These are phyloP conservation scores for Siphlonurus alternatus DNA, from an alignment of 2,888 invertebrate genomes.

Conservation along the genomic window DNA sequence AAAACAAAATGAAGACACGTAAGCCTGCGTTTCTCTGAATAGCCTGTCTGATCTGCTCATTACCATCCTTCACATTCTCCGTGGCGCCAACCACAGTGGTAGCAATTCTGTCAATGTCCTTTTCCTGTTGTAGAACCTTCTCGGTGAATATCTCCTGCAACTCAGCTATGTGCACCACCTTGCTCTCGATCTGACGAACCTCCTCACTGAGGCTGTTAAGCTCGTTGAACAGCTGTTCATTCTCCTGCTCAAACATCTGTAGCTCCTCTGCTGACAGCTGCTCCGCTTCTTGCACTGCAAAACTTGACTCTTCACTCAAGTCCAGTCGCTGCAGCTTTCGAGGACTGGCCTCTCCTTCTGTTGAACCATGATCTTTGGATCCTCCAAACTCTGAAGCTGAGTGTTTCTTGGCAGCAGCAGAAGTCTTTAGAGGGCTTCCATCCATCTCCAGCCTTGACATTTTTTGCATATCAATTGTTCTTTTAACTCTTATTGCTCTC, in stretches of 20 bases:
- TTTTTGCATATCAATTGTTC: conserved; percentile 67
- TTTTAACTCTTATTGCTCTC: conserved; percentile 70
- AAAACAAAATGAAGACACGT: conserved; percentile 87
- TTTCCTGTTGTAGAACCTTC: conserved; percentile 84
- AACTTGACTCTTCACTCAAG: background rate
- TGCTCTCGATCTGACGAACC: conserved; percentile 74
- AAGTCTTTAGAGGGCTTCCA: conserved; percentile 11
- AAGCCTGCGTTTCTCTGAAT: conserved; percentile 94
- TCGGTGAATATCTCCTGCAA: conserved; percentile 93
- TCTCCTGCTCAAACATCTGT: conserved; percentile 87
- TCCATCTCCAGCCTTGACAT: conserved; percentile 48
- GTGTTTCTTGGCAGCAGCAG: background rate
- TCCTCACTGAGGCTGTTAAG: conserved; percentile 80
- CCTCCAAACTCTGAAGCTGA: background rate
- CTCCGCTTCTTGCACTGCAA: conserved; percentile 34
- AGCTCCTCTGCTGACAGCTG: conserved; percentile 69
- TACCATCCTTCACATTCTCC: conserved; percentile 90
- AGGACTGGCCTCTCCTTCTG: background rate
- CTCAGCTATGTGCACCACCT: conserved; percentile 89
- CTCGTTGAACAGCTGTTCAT: conserved; percentile 69
- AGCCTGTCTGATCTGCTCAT: conserved; percentile 92
- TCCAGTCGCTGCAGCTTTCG: background rate
- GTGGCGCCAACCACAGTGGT: conserved; percentile 80
- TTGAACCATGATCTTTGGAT: background rate
- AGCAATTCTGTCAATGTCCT: conserved; percentile 79